Evolutionary conservation across 2,113 vertebrate species (phyloP).

Genomic region (Brienomyrus longianalis): DNA sequence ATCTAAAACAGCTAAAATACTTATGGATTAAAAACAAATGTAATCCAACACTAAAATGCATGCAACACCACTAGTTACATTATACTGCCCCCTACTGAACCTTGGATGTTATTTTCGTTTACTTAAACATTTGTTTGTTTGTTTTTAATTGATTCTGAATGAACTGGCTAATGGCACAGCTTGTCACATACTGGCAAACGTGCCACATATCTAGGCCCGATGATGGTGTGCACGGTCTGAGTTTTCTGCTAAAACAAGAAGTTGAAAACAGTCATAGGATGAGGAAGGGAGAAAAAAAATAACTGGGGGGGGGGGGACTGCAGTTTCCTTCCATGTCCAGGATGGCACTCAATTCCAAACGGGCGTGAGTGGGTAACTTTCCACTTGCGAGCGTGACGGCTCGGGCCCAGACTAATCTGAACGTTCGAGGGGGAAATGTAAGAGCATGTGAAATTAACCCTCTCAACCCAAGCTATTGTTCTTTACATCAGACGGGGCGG

Average conservation of each 20-base stretch:
- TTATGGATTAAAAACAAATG: not conserved
- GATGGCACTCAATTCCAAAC: slow-evolving; percentile 8
- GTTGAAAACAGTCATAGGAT: not conserved
- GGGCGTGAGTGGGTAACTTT: slow-evolving; percentile 9
- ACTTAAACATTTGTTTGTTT: not conserved
- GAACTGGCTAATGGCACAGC: not conserved
- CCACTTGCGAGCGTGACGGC: slow-evolving; percentile 23
- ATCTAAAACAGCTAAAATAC: not conserved
- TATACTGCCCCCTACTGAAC: not conserved
- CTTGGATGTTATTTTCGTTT: not conserved
- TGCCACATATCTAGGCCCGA: not conserved
- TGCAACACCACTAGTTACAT: not conserved
- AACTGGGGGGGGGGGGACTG: not conserved
- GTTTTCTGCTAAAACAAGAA: not conserved
- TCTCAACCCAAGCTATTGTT: slow-evolving; percentile 34
- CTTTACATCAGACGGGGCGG: slow-evolving; percentile 16
- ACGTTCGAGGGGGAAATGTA: slow-evolving; percentile 12
- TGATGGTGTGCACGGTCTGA: not conserved
- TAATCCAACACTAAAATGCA: not conserved
- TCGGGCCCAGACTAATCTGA: slow-evolving; percentile 34
- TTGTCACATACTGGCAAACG: not conserved
- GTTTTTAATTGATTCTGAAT: not conserved
- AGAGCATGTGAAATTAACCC: slow-evolving; percentile 26
- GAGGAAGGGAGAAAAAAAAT: not conserved
- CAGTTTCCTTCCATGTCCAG: slow-evolving; percentile 9